Conservation (phyloP, 1,140 invertebrate genomes). For the Apis florea region DNA sequence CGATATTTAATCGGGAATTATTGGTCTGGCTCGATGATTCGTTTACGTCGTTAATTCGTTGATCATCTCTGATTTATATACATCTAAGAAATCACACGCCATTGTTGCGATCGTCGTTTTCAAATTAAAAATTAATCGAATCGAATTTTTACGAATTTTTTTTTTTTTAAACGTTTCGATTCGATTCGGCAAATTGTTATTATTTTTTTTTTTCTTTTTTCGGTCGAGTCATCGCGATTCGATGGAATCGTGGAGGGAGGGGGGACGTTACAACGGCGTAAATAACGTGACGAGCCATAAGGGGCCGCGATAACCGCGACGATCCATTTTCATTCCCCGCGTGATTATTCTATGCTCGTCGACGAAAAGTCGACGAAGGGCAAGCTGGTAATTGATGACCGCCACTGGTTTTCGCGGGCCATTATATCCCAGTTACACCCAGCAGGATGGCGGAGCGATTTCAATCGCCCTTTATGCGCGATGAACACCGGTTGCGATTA, state of each 20-base stretch:
- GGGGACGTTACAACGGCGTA: neutral
- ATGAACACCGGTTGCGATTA: too few relatives aligned
- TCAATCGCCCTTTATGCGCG: conserved; percentile 5
- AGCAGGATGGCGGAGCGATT: conserved; percentile 6
- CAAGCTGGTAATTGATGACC: conserved; percentile 71
- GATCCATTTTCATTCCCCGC: conserved; percentile 33
- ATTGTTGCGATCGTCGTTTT: neutral
- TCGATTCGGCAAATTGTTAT: too few relatives aligned
- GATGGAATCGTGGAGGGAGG: neutral
- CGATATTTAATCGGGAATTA: conserved; percentile 30
- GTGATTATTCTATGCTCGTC: conserved; percentile 40
- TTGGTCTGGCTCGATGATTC: conserved; percentile 11
- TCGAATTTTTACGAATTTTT: too few relatives aligned
- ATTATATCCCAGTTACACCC: conserved; percentile 70
- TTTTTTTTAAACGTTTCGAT: too few relatives aligned
- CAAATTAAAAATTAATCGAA: too few relatives aligned
- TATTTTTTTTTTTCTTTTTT: too few relatives aligned
- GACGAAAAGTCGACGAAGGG: conserved; percentile 45
- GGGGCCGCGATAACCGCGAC: conserved; percentile 14
- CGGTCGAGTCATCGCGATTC: neutral
- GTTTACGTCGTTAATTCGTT: conserved; percentile 2
- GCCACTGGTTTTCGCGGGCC: conserved; percentile 63
- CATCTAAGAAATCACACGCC: neutral
- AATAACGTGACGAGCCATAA: conserved; percentile 17
- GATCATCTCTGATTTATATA: neutral